Conservation (phyloP, 2,113 vertebrate species). For the Cyphomyrus discorhynchus region DNA sequence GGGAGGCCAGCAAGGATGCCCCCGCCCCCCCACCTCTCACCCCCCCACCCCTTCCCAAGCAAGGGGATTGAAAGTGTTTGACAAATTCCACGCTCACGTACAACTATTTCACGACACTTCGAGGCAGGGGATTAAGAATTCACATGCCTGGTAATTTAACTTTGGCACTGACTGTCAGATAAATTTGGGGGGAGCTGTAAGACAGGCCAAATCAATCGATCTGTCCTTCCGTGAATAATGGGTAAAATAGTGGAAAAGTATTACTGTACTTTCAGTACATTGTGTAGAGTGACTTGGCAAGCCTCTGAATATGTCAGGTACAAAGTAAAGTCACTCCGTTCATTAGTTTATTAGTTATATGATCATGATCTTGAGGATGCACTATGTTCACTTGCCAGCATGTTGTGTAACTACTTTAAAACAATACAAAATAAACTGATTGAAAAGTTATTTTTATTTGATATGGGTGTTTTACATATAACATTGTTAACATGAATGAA, state of each 20-base stretch:
- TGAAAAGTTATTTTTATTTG: background rate
- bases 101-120: conserved; percentile 5
- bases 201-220: background rate
- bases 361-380: background rate
- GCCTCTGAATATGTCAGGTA: background rate
- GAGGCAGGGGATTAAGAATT: background rate
- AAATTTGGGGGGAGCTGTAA: background rate
- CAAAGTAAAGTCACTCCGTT: background rate
- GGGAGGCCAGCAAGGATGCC: background rate
- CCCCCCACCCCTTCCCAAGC: background rate
- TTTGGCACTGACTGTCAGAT: background rate
- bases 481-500: background rate
- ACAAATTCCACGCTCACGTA: background rate
- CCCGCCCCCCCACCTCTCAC: background rate
- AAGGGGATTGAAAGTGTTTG: background rate
- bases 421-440: background rate
- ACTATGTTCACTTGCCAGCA: background rate
- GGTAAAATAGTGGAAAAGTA: background rate
- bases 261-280: background rate
- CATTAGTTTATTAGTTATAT: background rate
- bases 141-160: background rate
- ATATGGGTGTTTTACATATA: background rate
- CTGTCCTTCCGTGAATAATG: background rate
- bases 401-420: background rate
- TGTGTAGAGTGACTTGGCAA: background rate